phyloP scores from a whole-genome alignment of 37 sponge, comb jelly and placozoan genomes.

The Aplysina aerophoba region DNA sequence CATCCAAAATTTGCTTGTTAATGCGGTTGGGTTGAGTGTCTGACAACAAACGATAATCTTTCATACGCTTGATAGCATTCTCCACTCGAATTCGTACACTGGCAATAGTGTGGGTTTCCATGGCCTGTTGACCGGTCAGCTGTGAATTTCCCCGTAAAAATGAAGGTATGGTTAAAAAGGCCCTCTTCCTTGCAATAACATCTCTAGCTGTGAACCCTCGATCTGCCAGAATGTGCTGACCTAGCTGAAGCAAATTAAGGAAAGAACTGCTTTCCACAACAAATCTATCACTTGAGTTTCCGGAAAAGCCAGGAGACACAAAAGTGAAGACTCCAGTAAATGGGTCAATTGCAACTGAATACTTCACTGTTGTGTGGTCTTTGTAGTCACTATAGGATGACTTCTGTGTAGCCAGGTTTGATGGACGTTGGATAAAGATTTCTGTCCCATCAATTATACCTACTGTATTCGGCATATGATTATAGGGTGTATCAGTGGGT shows the following conservation, averaged over 20 bases:
- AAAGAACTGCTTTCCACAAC: background rate
- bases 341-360: constrained; percentile 27
- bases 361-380: constrained; percentile 40
- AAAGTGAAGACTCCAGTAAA: constrained; percentile 20
- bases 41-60: constrained; percentile 35
- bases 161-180: constrained; percentile 31
- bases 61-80: constrained; percentile 32
- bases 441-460: constrained; percentile 23
- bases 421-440: constrained; percentile 2
- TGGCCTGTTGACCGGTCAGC: background rate
- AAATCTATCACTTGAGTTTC: constrained; percentile 13
- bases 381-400: constrained; percentile 36
- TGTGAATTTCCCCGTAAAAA: background rate
- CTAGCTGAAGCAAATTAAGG: background rate
- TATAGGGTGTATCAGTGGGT: background rate
- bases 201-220: constrained; percentile 24
- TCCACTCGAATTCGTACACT: constrained; percentile 33
- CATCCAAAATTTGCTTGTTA: constrained; percentile 36
- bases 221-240: constrained; percentile 23
- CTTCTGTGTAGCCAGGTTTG: background rate
- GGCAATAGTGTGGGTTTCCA: constrained; percentile 3
- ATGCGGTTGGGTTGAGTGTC: constrained; percentile 10
- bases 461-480: constrained; percentile 24
- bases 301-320: constrained; percentile 18
- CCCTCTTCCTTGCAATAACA: constrained; percentile 23